phyloP scores from a whole-genome alignment of 2,888 invertebrate species.

The Scaptomyza polygonia region DNA sequence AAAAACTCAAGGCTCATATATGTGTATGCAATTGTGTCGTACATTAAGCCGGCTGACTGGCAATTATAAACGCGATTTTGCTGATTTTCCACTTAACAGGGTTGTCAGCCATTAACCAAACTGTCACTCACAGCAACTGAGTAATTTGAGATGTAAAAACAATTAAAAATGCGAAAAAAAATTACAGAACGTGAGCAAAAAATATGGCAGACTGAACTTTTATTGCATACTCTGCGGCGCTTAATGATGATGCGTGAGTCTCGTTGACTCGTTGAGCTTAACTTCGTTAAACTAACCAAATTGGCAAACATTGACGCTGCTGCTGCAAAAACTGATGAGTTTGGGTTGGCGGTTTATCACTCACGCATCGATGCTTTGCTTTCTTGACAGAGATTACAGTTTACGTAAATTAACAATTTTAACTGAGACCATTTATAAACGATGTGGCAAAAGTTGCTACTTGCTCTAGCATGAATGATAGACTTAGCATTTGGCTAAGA shows the following conservation, averaged over 20 bases:
- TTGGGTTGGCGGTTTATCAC: slow-evolving; percentile 25
- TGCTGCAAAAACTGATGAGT: slow-evolving; percentile 32
- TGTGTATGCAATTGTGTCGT: slow-evolving; percentile 9
- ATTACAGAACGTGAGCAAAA: background rate
- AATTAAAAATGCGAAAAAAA: slow-evolving; percentile 39
- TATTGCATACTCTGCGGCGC: slow-evolving; percentile 52
- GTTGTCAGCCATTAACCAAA: slow-evolving; percentile 64
- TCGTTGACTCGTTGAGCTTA: slow-evolving; percentile 17
- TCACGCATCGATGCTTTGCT: slow-evolving; percentile 42
- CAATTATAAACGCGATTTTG: slow-evolving; percentile 55
- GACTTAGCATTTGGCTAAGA: background rate
- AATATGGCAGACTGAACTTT: slow-evolving; percentile 12
- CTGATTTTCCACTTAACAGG: slow-evolving; percentile 55
- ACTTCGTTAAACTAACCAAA: slow-evolving; percentile 48
- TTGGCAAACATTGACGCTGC: slow-evolving; percentile 45
- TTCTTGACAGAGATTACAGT: slow-evolving; percentile 29
- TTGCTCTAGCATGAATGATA: background rate
- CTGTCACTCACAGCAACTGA: slow-evolving; percentile 44
- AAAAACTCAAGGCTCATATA: slow-evolving; percentile 12
- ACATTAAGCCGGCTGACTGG: slow-evolving; percentile 41
- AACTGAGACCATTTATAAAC: slow-evolving; percentile 3
- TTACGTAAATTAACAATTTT: slow-evolving; percentile 37
- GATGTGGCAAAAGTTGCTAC: slow-evolving; percentile 3
- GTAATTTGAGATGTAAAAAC: slow-evolving; percentile 52
- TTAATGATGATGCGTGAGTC: slow-evolving; percentile 9